These are phyloP conservation scores for Drosophila mayaguana DNA, from an alignment of 2,888 invertebrate genomes.

Conservation along the genomic window DNA sequence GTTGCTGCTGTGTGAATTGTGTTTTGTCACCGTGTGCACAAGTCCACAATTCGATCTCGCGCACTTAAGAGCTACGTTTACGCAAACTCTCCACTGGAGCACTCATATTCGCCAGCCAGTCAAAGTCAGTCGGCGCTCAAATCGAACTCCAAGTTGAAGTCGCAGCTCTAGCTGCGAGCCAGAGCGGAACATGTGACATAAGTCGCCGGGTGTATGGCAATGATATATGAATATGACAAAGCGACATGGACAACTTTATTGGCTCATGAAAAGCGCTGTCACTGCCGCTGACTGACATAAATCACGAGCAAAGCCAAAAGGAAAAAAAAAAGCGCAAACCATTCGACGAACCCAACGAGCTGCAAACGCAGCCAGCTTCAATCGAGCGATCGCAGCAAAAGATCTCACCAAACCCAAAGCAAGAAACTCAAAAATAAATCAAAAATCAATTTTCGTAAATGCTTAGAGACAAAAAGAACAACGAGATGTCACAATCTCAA, in stretches of 20 bases:
- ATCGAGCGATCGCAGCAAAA: conserved; percentile 22
- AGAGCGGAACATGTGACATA: conserved; percentile 68
- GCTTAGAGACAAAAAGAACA: conserved; percentile 56
- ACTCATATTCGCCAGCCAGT: conserved; percentile 54
- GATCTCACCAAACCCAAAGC: conserved; percentile 16
- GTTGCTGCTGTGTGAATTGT: conserved; percentile 55
- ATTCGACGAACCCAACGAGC: conserved; percentile 39
- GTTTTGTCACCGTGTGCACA: conserved; percentile 72
- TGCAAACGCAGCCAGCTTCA: conserved; percentile 41
- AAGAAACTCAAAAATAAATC: conserved; percentile 62
- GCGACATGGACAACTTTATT: conserved; percentile 79
- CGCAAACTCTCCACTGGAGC: conserved; percentile 56
- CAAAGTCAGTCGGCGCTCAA: conserved; percentile 15
- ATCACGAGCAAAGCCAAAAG: conserved; percentile 56
- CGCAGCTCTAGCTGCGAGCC: conserved; percentile 2
- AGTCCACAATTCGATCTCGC: conserved; percentile 66
- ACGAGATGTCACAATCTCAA: conserved; percentile 42
- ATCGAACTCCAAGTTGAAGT: conserved; percentile 10
- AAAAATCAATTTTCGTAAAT: conserved; percentile 70
- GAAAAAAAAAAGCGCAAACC: conserved; percentile 24
- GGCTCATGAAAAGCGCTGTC: conserved; percentile 81
- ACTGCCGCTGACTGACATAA: conserved; percentile 78
- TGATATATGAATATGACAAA: conserved; percentile 81
- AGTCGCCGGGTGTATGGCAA: conserved; percentile 73
- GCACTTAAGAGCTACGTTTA: conserved; percentile 67